Base-by-base conservation (phyloP, 2,888 invertebrate species). In the Copidosoma aretas region DNA sequence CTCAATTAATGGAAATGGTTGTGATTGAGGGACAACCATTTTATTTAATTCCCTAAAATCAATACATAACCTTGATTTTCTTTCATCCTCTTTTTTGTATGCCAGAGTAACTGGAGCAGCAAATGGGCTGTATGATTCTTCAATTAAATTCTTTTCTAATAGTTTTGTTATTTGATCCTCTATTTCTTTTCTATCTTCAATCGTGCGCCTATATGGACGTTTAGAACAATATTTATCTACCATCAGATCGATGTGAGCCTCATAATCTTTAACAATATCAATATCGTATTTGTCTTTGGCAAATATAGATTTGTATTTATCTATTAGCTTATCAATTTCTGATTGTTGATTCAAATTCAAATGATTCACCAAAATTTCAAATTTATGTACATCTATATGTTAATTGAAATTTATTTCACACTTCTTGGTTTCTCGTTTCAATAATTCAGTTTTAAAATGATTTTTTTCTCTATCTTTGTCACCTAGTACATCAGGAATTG, bases 231-330 rank as follows among this genome's bases (percentile, higher is more conserved):
- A 75, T 71, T 72, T 72, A 8, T 76, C 70, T 22, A 70, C 22
- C 61, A 71, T 49, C 17, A 75, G 24, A 60, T 76, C 74, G n/a
- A 75, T 76, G 19, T 64, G 49, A n/a, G 73, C 75, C 70, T 77
- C 75, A 43, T 74, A 70, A 12, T 73, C 66, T 59, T 70, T 74
- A 10, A 75, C 73, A 52, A 54, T 72, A 12, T 74, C 75, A 12
- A 76, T 56, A 68, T 75, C 75, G 62, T 75, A 77, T 74, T 76
- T 75, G 39, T 72, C 69, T 71, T 71, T 75, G 49, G 73, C 74
- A 73, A 77, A 76, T 25, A 74, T 59, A 32, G 57, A 32, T 49
- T 71, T 69, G 56, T 76, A 72, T 72, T 75, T 67, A 1, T 73
- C 65, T 57, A 75, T 70, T 32, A 76, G 41, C 53, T 74, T 57